Evolutionary conservation across 2,797 vertebrate genomes (phyloP), one percentile per base, ranked within the genome.

Genomic region (Pelochelys cantorii): DNA sequence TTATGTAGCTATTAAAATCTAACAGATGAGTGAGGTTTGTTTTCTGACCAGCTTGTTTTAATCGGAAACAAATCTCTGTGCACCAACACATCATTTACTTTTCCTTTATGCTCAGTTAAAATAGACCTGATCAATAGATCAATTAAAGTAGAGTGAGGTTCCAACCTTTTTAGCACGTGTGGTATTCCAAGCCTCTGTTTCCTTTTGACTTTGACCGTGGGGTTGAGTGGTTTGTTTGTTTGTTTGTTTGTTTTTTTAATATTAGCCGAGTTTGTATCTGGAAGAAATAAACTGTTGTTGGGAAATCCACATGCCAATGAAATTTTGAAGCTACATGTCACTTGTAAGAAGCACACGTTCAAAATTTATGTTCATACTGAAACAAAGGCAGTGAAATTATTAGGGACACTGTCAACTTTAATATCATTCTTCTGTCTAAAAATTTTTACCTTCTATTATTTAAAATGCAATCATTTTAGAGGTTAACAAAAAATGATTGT

Each of bases 101-200:
- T 94, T 92, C 83, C 60, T 85, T 90, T 52, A 80, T 53, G 80
- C 86, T 81, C 86, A 92, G 89, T 75, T 42, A 65, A 93, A 84
- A 60, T 29, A 48, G 82, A 88, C 53, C 79, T 52, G 54, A 54
- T 54, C 53, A 54, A 54, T 54, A 54, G 11, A 54, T 54, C 53
- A 54, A 15, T 15, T 54, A 54, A 15, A 54, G 53, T 54, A 15
- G 53, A 85, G 65, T 29, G 55, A 74, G n/a, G 13, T 87, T 85
- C 78, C 79, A 37, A 48, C 68, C 83, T 48, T 81, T 87, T 34
- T 65, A 78, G 91, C 84, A 57, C 48, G 83, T n/a, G 62, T 78
- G 56, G 57, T 27, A 54, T 78, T 87, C 83, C 52, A 81, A 37
- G 56, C 88, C n/a, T 68, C 54, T 65, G 78, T n/a, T 37, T 78